Percentiles rank a stretch among this genome's conserved stretches.
Evolutionary conservation across 2,797 vertebrate species (phyloP).

Genomic region (Myotis pilosus): DNA sequence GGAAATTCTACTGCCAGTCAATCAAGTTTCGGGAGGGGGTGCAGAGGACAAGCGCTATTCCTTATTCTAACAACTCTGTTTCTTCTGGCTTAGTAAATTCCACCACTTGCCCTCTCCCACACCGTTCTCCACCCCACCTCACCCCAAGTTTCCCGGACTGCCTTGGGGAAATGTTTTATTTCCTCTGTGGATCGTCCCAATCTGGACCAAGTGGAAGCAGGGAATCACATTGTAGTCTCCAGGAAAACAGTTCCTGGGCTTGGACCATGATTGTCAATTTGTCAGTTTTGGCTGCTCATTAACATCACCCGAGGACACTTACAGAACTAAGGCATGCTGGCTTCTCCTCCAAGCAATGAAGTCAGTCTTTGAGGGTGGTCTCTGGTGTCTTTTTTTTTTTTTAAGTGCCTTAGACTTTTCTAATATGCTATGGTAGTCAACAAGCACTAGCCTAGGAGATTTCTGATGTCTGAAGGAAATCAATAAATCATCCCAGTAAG

Average conservation of each 20-base stretch:
- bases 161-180: neutral
- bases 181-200: neutral
- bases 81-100: neutral
- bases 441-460: neutral
- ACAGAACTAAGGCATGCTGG: neutral
- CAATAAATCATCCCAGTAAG: neutral
- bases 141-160: neutral
- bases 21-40: neutral
- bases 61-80: neutral
- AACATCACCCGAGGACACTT: neutral
- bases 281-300: neutral
- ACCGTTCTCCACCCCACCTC: too few species aligned
- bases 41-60: neutral
- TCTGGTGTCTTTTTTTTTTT: neutral
- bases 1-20: conserved; percentile 24
- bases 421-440: neutral
- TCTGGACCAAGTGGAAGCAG: neutral
- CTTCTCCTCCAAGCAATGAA: neutral
- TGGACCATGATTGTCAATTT: neutral
- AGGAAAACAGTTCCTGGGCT: neutral
- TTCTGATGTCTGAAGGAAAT: neutral
- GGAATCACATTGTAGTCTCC: neutral
- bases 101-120: neutral
- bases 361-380: neutral
- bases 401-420: neutral